Conservation (phyloP, 2,888 invertebrate genomes). For the Stenodera caucasica region DNA sequence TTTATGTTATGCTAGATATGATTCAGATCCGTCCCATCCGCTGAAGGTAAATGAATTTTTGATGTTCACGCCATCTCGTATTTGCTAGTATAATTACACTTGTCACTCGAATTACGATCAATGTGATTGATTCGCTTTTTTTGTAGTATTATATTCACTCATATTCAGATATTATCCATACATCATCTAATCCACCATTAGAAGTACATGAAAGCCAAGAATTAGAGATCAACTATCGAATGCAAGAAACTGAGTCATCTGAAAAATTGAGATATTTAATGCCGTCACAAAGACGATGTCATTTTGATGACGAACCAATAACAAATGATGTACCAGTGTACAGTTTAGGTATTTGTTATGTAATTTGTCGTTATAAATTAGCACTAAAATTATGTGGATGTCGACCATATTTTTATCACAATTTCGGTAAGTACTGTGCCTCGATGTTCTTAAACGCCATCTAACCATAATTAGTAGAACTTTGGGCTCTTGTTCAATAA, state of each 20-base stretch:
- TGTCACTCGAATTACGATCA: too few species aligned
- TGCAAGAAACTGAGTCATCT: conserved; percentile 59
- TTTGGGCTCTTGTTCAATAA: too few species aligned
- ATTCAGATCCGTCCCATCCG: conserved; percentile 51
- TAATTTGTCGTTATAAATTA: conserved; percentile 59
- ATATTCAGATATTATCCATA: conserved; percentile 61
- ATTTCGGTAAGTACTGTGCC: conserved; percentile 58
- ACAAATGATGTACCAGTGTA: conserved; percentile 56
- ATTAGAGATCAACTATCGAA: conserved; percentile 52
- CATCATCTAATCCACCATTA: conserved; percentile 46
- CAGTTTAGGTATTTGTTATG: conserved; percentile 62
- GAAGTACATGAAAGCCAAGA: conserved; percentile 53
- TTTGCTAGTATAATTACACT: too few species aligned
- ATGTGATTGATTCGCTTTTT: conserved; percentile 7
- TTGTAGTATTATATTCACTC: conserved; percentile 64
- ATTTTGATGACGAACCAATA: conserved; percentile 60
- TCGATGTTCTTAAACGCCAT: too few species aligned
- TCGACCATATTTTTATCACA: conserved; percentile 63
- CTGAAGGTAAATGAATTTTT: too few species aligned
- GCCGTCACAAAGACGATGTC: conserved; percentile 58
- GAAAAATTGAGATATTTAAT: conserved; percentile 55
- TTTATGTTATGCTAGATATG: conserved; percentile 56
- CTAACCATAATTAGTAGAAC: too few species aligned
- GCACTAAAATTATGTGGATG: conserved; percentile 62
- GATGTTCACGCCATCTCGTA: too few species aligned